phyloP scores from a whole-genome alignment of 2,797 vertebrate species.

The Sebastes melanostomus region DNA sequence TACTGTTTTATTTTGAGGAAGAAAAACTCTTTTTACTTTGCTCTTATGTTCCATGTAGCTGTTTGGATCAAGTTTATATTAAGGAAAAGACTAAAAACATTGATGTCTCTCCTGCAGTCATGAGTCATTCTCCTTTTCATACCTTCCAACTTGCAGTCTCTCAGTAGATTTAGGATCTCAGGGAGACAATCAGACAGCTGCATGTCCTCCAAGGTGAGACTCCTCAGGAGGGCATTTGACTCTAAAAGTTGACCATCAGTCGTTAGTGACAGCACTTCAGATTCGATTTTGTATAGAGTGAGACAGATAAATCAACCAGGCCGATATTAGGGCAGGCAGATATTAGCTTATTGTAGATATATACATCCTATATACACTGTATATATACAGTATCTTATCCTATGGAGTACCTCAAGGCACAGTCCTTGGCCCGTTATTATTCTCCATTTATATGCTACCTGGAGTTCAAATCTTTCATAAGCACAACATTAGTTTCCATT shows the following conservation, averaged over 20 bases:
- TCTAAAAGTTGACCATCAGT: constrained; percentile 67
- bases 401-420: too few species aligned
- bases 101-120: neutral
- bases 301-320: neutral
- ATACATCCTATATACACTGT: too few species aligned
- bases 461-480: too few species aligned
- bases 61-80: neutral
- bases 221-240: constrained; percentile 80
- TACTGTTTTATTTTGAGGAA: neutral
- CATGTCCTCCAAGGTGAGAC: constrained; percentile 86
- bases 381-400: too few species aligned
- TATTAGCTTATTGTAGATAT: neutral
- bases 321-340: too few species aligned
- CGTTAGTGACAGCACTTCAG: neutral
- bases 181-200: constrained; percentile 88
- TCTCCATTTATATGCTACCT: too few species aligned
- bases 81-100: neutral
- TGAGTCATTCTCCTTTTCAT: constrained; percentile 13
- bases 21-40: neutral
- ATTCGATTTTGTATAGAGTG: neutral
- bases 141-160: constrained; percentile 86
- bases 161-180: constrained; percentile 87
- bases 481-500: too few species aligned
- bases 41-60: neutral
- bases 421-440: too few species aligned